These are phyloP conservation scores for Halictus quadricinctus DNA, from an alignment of 2,888 invertebrate species.

Conservation along the genomic window DNA sequence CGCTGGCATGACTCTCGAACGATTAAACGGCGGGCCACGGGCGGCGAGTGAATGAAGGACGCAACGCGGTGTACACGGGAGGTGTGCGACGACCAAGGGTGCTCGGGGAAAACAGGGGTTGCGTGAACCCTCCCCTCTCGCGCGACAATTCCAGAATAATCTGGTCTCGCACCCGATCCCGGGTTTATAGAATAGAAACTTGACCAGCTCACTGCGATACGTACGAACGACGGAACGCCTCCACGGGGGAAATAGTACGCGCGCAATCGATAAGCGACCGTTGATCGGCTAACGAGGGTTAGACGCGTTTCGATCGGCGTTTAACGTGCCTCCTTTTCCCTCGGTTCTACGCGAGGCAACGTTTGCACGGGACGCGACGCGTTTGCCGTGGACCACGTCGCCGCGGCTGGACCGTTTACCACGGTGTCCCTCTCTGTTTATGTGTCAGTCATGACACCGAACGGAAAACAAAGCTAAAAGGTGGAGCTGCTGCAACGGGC, in stretches of 20 bases:
- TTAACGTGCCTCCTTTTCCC: background rate
- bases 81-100: background rate
- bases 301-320: background rate
- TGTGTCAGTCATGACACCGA: conserved; percentile 61
- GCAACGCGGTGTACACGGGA: background rate
- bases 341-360: background rate
- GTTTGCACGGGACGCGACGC: conserved; percentile 14
- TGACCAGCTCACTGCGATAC: conserved; percentile 39
- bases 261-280: conserved; percentile 57
- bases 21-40: conserved; percentile 5
- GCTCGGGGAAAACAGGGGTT: background rate
- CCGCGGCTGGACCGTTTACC: conserved; percentile 34
- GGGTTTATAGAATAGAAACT: conserved; percentile 33
- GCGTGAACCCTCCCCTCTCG: background rate
- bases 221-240: conserved; percentile 12
- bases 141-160: background rate
- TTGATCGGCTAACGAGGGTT: background rate
- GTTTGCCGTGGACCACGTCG: background rate
- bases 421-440: conserved; percentile 50
- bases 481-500: conserved; percentile 63
- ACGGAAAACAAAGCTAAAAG: conserved; percentile 55
- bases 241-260: conserved; percentile 11
- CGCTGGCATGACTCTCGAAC: conserved; percentile 24
- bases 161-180: background rate
- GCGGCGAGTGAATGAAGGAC: background rate